These are phyloP conservation scores for Eublepharis macularius DNA, from an alignment of 2,113 vertebrate genomes.

Conservation along the genomic window DNA sequence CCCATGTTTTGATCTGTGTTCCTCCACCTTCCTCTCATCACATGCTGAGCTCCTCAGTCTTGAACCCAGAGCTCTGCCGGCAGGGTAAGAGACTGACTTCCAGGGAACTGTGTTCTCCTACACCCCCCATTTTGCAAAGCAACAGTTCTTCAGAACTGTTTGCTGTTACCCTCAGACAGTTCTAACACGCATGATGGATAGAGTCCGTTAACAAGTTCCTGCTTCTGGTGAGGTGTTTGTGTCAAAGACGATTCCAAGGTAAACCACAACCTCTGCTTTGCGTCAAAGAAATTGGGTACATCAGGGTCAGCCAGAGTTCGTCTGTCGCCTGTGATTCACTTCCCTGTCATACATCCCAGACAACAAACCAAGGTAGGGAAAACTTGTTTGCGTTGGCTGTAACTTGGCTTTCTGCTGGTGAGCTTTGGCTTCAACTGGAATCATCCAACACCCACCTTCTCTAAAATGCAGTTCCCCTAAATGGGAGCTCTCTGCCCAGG, in stretches of 20 bases:
- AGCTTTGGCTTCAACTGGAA: background rate
- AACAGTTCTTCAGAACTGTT: background rate
- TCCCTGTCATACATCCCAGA: background rate
- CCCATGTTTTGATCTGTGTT: too few species aligned
- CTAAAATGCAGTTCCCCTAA: background rate
- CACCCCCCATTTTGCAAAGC: too few species aligned
- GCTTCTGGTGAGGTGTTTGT: background rate
- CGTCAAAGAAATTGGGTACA: background rate
- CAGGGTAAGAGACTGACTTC: background rate
- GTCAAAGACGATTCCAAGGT: background rate
- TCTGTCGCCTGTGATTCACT: background rate
- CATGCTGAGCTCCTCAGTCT: too few species aligned
- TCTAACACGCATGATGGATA: background rate
- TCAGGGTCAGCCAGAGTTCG: background rate
- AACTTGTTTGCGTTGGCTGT: background rate
- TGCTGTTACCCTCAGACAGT: background rate
- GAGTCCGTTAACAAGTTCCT: background rate
- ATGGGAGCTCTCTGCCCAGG: background rate
- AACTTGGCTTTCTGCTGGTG: background rate
- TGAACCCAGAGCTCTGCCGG: background rate
- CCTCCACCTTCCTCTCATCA: background rate
- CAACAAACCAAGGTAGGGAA: background rate
- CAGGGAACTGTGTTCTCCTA: background rate
- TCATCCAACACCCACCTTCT: background rate
- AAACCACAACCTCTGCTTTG: conserved; percentile 3